Evolutionary conservation across 2,113 vertebrate species (phyloP).

Genomic region (Bothrops jararaca): DNA sequence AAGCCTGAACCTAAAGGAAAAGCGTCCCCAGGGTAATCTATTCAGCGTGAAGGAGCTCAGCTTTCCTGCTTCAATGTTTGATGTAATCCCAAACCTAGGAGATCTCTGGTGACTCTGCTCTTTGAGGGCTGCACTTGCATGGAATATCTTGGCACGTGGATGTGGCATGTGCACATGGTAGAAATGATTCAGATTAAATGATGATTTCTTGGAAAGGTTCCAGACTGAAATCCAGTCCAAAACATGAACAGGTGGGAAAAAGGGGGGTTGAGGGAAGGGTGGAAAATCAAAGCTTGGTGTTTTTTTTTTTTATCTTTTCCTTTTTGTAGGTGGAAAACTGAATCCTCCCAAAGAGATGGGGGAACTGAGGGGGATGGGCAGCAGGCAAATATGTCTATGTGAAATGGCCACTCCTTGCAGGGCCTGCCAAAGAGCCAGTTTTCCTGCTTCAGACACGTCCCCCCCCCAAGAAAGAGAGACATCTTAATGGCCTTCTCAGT

Average conservation of each 20-base stretch:
- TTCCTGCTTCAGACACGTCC: constrained; percentile 3
- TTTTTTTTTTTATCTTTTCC: too few species aligned
- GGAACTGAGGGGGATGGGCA: constrained; percentile 31
- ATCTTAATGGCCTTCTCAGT: neutral
- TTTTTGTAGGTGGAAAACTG: constrained; percentile 41
- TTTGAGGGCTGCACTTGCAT: neutral
- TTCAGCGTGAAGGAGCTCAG: neutral
- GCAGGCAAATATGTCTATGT: constrained; percentile 23
- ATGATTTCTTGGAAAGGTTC: neutral
- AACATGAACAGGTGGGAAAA: neutral
- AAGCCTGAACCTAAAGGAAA: neutral
- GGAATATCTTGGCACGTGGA: neutral
- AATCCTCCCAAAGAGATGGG: constrained; percentile 47
- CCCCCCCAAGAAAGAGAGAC: constrained; percentile 1
- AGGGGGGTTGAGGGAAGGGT: neutral
- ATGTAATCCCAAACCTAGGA: neutral
- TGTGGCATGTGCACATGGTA: neutral
- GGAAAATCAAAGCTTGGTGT: neutral
- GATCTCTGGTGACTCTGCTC: neutral
- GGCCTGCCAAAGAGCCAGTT: neutral
- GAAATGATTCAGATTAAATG: neutral
- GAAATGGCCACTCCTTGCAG: neutral
- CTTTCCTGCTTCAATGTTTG: neutral
- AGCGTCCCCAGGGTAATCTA: neutral
- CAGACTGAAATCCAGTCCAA: neutral